Base-by-base conservation (phyloP, 2,888 invertebrate genomes). In the Ceratothoa steindachneri region DNA sequence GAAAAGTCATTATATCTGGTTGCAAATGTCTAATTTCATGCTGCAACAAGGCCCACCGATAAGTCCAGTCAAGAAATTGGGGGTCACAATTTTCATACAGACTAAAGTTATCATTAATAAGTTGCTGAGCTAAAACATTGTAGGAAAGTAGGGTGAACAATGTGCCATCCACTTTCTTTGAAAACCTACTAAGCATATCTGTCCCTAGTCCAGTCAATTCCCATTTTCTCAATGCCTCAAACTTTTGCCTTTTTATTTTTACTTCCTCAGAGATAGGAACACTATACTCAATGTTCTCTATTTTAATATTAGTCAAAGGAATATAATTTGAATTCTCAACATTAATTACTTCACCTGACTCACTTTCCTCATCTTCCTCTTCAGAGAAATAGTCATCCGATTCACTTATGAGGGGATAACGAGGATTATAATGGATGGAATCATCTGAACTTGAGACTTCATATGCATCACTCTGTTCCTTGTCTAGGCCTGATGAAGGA, bases 1-100 rank as follows among this genome's bases (percentile, higher is more conserved):
- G 97, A 5, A 97, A 85, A 83, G 93, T 31, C 79, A 82, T 85
- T 85, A 90, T 89, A 85, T 90, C 90, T 75, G 90, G 88, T 73
- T 86, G 83, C 24, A 87, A 84, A 52, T 84, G 82, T 19, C 85
- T 82, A 67, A 91, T 87, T 85, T 91, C 90, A 72, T 85, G 83
- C 70, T 75, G 78, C 22, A 78, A 67, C 28, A 78, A 30, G n/a
- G 71, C 68, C 78, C 78, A 78, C 12, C 78, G 71, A 41, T 75
- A 75, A 7, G 24, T 9, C 80, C 80, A 80, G 7, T 55, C 64
- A 1, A 76, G 66, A 29, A 76, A 31, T 9, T 41, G 71, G 9
- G 22, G 60, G 2, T 72, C 51, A 60, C 76, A 75, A 24, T 28
- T 41, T 4, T 9, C 15, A 51, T 80, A 80, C 67, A 80, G 66